These are phyloP conservation scores for Rachycentron canadum DNA, from an alignment of 2,797 vertebrate species.

Conservation along the genomic window DNA sequence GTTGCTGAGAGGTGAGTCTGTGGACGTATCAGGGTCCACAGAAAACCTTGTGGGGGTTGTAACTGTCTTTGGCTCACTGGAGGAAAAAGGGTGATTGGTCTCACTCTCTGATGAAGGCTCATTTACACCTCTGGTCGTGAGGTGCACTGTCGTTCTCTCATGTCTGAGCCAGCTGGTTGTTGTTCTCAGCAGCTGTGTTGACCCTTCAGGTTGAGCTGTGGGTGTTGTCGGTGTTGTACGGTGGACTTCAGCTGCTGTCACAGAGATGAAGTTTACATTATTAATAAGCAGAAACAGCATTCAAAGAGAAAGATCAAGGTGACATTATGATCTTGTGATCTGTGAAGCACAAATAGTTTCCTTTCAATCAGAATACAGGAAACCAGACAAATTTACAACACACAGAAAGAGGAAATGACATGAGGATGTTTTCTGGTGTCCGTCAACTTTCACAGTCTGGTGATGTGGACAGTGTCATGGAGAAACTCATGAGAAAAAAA, in stretches of 20 bases:
- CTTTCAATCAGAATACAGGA: conserved; percentile 14
- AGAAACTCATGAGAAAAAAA: conserved; percentile 37
- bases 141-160: conserved; percentile 18
- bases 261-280: conserved; percentile 20
- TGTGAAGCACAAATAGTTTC: background rate
- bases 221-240: background rate
- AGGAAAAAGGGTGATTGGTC: background rate
- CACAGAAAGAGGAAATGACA: conserved; percentile 56
- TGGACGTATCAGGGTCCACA: conserved; percentile 33
- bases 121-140: conserved; percentile 4
- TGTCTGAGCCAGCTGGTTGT: conserved; percentile 23
- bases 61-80: conserved; percentile 2
- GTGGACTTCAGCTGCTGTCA: conserved; percentile 34
- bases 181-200: background rate
- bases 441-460: conserved; percentile 28
- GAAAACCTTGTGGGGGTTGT: conserved; percentile 36
- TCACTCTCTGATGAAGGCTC: conserved; percentile 16
- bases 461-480: conserved; percentile 34
- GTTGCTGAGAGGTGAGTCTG: conserved; percentile 37
- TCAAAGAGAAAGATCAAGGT: conserved; percentile 23
- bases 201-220: conserved; percentile 4
- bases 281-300: background rate
- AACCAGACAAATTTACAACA: conserved; percentile 25
- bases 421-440: background rate
- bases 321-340: background rate